Base-by-base conservation (phyloP, 2,888 invertebrate genomes). In the Argyra leucocephala region DNA sequence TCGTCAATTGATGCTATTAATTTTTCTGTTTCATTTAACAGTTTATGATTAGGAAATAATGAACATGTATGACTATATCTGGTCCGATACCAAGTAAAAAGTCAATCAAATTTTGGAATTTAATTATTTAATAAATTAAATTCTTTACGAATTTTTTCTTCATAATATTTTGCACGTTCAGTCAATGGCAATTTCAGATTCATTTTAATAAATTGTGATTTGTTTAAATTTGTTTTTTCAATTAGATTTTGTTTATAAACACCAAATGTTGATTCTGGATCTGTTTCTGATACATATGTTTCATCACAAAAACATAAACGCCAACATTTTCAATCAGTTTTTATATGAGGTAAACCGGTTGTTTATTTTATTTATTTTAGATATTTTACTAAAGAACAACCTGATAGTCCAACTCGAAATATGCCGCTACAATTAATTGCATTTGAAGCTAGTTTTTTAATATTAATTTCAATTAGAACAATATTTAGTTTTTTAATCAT, bases 21-120 rank as follows among this genome's bases (percentile, higher is more conserved):
- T 62, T 84, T 77, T 1, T 76, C 76, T 0, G 76, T 82, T 74
- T 90, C 91, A 0, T 85, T 75, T 2, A 92, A 79, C 9, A 88
- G 76, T 0, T 81, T 77, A 76, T 93, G 92, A 0, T 84, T 87
- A 0, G 99, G 98, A 80, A 99, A 99, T 21, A 99, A 80, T 0
- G 98, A 98, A 75, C 96, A 96, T 0, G 97, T 98, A 79, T 99
- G 99, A 0, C 98, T 97, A n/a, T n/a, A 76, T 99, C 99, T 0
- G 96, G 97, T 0, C 99, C 99, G 87, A 98, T 90, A 18, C 99
- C 99, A 23, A 99, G 82, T 12, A 99, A 82, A 0, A 98, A 81
- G n/a, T 62, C 96, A 78, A 79, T 99, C 96, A 76, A 97, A 95
- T 68, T 83, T 76, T 0, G 93, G 92, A 64, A 85, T 72, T 2